A percentile compares a stretch with the other conserved stretches of the same genome.
phyloP scores from a whole-genome alignment of 37 sponge, comb jelly and placozoan genomes.

The Ianthella basta region DNA sequence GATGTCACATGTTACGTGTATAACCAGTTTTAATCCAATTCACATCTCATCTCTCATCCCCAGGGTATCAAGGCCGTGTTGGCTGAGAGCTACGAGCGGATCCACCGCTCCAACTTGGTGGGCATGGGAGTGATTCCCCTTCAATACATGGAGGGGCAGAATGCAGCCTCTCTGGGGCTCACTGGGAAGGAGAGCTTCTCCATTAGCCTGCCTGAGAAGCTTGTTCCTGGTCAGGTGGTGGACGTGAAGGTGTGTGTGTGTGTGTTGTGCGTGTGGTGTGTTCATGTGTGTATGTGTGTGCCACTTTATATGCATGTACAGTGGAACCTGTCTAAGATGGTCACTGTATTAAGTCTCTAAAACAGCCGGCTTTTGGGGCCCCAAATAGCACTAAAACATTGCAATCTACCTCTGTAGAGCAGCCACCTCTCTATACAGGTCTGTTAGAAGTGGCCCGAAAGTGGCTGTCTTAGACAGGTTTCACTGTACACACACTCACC shows the following conservation, averaged over 20 bases:
- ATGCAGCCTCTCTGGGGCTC: constrained; percentile 63
- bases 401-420: too few relatives aligned
- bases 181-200: constrained; percentile 78
- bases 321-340: constrained; percentile 18
- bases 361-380: too few relatives aligned
- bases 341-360: too few relatives aligned
- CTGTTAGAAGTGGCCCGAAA: too few relatives aligned
- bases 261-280: too few relatives aligned
- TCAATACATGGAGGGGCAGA: constrained; percentile 75
- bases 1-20: too few relatives aligned
- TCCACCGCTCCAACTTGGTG: constrained; percentile 85
- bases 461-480: too few relatives aligned
- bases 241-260: constrained; percentile 62
- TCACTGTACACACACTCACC: too few relatives aligned
- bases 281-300: constrained; percentile 21
- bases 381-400: too few relatives aligned
- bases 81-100: constrained; percentile 89
- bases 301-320: neutral
- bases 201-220: constrained; percentile 60
- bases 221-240: constrained; percentile 71
- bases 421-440: too few relatives aligned
- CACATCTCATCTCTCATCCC: too few relatives aligned
- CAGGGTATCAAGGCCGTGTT: constrained; percentile 89
- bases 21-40: too few relatives aligned
- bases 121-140: constrained; percentile 93